Percentiles rank a stretch among this genome's conserved stretches.
Conservation (phyloP, 2,797 vertebrate genomes). For the Bradypus variegatus region DNA sequence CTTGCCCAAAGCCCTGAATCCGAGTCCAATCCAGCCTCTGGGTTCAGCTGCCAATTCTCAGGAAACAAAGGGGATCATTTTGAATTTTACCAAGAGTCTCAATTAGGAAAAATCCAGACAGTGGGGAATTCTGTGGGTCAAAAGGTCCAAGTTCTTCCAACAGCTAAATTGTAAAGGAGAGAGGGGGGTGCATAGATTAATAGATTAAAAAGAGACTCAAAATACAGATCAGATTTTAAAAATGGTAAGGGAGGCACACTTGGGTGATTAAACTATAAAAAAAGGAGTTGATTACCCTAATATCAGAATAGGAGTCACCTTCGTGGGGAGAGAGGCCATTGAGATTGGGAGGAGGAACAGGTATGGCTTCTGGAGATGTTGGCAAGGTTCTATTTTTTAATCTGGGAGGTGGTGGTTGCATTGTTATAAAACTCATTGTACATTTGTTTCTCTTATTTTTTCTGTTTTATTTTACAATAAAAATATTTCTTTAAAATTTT, state of each 20-base stretch:
- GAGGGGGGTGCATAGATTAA: not conserved
- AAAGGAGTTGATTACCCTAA: not conserved
- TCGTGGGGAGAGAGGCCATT: not conserved
- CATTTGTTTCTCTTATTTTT: not conserved
- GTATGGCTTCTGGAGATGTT: not conserved
- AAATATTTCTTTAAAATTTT: conserved; percentile 1
- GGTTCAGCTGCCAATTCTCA: not conserved
- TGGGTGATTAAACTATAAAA: not conserved
- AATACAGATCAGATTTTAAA: not conserved
- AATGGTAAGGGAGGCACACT: not conserved
- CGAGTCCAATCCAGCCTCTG: not conserved
- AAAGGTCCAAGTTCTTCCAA: not conserved
- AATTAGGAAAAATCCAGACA: not conserved
- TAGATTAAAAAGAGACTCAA: not conserved
- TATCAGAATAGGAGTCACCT: not conserved
- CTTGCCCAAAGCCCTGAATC: not conserved
- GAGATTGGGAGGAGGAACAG: not conserved
- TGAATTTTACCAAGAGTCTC: not conserved
- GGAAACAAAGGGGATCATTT: not conserved
- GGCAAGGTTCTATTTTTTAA: not conserved
- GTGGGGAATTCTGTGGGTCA: not conserved
- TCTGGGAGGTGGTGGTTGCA: not conserved
- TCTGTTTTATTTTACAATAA: not conserved
- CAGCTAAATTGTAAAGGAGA: not conserved
- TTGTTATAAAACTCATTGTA: not conserved